Percentiles rank a stretch among this genome's conserved stretches.
These are phyloP conservation scores for Microcebus lehilahytsara DNA, from an alignment of 2,113 vertebrate genomes.

Conservation along the genomic window DNA sequence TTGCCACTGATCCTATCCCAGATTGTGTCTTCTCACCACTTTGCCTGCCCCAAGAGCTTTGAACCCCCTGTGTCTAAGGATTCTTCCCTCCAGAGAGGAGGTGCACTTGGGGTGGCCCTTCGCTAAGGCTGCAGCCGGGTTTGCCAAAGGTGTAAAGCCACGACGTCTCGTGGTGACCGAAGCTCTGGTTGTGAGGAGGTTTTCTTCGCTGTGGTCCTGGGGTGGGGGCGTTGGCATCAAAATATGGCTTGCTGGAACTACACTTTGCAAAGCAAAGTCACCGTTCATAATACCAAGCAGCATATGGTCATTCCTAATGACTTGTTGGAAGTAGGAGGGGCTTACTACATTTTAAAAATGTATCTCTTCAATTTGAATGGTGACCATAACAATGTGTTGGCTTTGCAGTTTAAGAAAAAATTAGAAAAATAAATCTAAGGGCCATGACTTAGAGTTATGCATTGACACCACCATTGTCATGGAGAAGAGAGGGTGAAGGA, in stretches of 20 bases:
- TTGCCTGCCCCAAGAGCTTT: background rate
- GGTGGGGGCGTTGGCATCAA: background rate
- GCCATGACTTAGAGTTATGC: background rate
- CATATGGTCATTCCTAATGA: background rate
- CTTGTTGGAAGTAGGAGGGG: background rate
- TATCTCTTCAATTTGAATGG: background rate
- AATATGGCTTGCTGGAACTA: background rate
- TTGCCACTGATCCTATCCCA: constrained; percentile 55
- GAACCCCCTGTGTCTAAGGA: background rate
- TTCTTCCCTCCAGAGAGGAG: background rate
- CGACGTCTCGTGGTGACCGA: accelerated
- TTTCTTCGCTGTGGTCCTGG: background rate
- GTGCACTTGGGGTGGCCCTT: background rate
- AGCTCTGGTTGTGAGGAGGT: background rate
- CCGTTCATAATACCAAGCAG: background rate
- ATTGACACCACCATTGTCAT: background rate
- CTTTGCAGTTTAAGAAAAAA: background rate
- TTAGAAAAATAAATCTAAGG: background rate
- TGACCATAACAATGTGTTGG: background rate
- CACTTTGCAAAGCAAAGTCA: background rate
- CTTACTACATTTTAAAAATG: background rate
- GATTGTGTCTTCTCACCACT: background rate
- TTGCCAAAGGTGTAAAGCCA: background rate
- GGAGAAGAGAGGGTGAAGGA: background rate
- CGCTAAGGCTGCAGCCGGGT: background rate